These are phyloP conservation scores for Panopea generosa DNA, from an alignment of 2,888 invertebrate species.

Conservation along the genomic window DNA sequence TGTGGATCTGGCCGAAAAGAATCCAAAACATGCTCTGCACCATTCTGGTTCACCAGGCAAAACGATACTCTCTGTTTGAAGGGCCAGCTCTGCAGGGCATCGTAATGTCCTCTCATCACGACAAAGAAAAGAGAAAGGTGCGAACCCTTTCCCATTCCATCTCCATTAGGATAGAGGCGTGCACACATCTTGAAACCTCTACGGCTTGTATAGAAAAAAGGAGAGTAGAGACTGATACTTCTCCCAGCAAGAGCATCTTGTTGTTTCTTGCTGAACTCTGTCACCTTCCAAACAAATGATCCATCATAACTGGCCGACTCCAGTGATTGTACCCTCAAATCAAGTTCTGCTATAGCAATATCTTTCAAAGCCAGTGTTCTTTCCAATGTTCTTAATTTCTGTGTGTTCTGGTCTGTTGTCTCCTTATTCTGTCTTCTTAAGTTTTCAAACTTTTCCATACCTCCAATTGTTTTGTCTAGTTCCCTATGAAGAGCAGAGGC, in stretches of 20 bases:
- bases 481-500: constrained; percentile 76
- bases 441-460: constrained; percentile 68
- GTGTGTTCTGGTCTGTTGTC: constrained; percentile 50
- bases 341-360: constrained; percentile 71
- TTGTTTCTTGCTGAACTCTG: constrained; percentile 76
- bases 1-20: constrained; percentile 83
- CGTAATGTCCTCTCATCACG: constrained; percentile 80
- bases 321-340: constrained; percentile 70
- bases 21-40: constrained; percentile 81
- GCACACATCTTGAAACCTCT: constrained; percentile 83
- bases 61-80: constrained; percentile 82
- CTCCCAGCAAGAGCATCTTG: constrained; percentile 78
- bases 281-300: constrained; percentile 82
- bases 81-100: constrained; percentile 83
- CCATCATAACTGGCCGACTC: constrained; percentile 82
- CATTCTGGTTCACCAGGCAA: constrained; percentile 82
- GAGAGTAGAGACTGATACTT: constrained; percentile 81
- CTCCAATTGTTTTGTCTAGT: constrained; percentile 73
- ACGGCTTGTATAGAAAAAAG: constrained; percentile 81
- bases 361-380: constrained; percentile 69
- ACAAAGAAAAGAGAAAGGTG: constrained; percentile 84
- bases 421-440: constrained; percentile 47
- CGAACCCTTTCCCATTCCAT: constrained; percentile 82
- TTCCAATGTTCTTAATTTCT: constrained; percentile 64
- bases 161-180: constrained; percentile 82